Evolutionary conservation across 2,888 invertebrate genomes (phyloP).

Genomic region (Mesopsocus fuscifrons): DNA sequence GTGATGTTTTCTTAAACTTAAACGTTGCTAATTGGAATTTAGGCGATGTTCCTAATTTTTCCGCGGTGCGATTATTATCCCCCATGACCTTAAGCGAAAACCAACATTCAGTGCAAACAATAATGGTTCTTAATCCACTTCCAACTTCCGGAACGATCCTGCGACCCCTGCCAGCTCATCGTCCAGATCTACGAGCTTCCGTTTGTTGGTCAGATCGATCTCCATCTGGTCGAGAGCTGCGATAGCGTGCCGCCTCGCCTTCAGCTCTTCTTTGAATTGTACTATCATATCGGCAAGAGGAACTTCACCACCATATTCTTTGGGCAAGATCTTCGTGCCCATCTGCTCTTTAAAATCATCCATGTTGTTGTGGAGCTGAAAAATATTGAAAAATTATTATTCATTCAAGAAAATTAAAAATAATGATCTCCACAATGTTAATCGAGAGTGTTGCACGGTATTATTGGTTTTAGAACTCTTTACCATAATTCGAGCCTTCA

Average conservation of each 20-base stretch:
- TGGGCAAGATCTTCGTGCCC: slow-evolving; percentile 45
- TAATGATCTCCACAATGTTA: not conserved
- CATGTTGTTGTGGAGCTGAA: slow-evolving; percentile 22
- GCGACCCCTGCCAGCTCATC: slow-evolving; percentile 57
- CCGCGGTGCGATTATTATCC: no score
- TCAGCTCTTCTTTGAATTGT: slow-evolving; percentile 22
- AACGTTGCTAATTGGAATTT: no score
- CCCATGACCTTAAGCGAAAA: no score
- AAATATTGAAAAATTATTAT: slow-evolving; percentile 11
- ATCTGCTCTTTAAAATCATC: slow-evolving; percentile 30
- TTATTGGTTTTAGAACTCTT: no score
- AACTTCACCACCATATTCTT: slow-evolving; percentile 67
- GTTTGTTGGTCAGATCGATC: slow-evolving; percentile 41
- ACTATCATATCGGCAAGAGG: slow-evolving; percentile 64
- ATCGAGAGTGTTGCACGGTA: no score
- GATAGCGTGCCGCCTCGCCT: slow-evolving; percentile 19
- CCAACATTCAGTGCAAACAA: no score
- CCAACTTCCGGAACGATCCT: slow-evolving; percentile 58
- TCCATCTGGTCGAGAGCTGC: slow-evolving; percentile 22
- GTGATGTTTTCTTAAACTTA: no score
- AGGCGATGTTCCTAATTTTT: no score
- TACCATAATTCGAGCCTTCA: slow-evolving; percentile 63
- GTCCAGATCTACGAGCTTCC: slow-evolving; percentile 49
- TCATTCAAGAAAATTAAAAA: slow-evolving; percentile 9
- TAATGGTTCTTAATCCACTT: no score